Evolutionary conservation across 2,888 invertebrate species (phyloP), one percentile per base, ranked within the genome.

Genomic region (Bellardia pandia): DNA sequence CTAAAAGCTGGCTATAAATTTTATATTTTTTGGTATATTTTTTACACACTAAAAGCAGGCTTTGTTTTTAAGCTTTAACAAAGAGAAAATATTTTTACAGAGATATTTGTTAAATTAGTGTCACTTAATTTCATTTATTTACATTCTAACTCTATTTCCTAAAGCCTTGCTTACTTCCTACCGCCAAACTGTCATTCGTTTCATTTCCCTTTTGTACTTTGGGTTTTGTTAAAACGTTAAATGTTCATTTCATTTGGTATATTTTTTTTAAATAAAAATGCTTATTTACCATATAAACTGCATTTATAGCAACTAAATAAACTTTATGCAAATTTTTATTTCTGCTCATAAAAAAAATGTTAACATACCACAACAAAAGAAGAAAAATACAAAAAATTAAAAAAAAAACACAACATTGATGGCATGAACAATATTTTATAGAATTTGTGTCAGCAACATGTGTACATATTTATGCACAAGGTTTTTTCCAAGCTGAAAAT

Each of bases 241-340:
- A 66, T 48, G 37, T 56, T 79, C 3, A 2, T 71, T 40, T 64
- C 64, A 13, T 45, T 42, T 42, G 7, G n/a, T n/a, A n/a, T n/a
- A n/a, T n/a, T n/a, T n/a, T 42, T 45, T 45, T 45, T 45, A 11
- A 58, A 77, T 1, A 45, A 77, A 76, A 58, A 23, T 48, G 13
- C n/a, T 62, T 64, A 30, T 81, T 68, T 75, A 68, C 23, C 58
- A 68, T 48, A 60, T 56, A 66, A 75, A 51, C 37, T 66, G 66
- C 64, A 69, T 84, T 76, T 48, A 51, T 66, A 79, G 11, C 42
- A 84, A 80, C 71, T 72, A 76, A 84, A 84, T 72, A 72, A 84
- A 83, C 60, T 68, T 62, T 74, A 77, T 86, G 78, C 81, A 82
- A 86, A 78, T 82, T 69, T 56, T 74, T 62, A 51, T 82, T 82